Base-by-base conservation (phyloP, 2,113 vertebrate genomes). In the Ahaetulla prasina region DNA sequence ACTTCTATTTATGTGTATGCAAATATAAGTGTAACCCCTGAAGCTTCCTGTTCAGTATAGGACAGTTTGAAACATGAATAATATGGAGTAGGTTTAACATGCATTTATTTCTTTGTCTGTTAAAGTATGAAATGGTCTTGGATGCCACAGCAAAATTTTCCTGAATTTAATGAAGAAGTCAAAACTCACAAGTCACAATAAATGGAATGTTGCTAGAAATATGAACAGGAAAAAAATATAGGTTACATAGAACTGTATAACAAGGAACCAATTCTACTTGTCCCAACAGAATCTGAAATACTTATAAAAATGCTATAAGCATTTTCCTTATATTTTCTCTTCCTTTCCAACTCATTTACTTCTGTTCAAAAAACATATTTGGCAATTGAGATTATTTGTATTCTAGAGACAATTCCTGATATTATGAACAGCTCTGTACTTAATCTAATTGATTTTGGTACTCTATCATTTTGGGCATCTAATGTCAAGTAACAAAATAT, bases 401-500 rank as follows among this genome's bases (percentile, higher is more conserved):
- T 85, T 90, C 6, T 14, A 45, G 8, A 90, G 43, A 52, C 3
- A 1, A 49, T 95, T 88, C 27, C 20, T 93, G 87, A 87, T 89
- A 63, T 54, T 55, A 91, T 49, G 49, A 89, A 91, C 86, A 49
- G 35, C 35, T 93, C 55, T 89, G 35, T 89, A 87, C 93, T 89
- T 89, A 87, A 91, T 91, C 54, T 89, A 60, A 93, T 91, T 85
- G 90, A 93, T 23, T 92, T 89, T 39, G 49, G 54, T 54, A 43
- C 30, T 93, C 54, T 55, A 87, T 91, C 80, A 89, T 93, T 93
- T 86, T 90, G 47, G 35, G 35, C 80, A 74, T 49, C 63, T 53
- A 86, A 85, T 85, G 8, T 63, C 55, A 89, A 57, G 39, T 57
- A 45, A 68, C 53, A 89, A 50, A 91, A 93, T 74, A 43, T 86